Base-by-base conservation (phyloP, 2,888 invertebrate genomes). In the Hypselothyrea guttata region DNA sequence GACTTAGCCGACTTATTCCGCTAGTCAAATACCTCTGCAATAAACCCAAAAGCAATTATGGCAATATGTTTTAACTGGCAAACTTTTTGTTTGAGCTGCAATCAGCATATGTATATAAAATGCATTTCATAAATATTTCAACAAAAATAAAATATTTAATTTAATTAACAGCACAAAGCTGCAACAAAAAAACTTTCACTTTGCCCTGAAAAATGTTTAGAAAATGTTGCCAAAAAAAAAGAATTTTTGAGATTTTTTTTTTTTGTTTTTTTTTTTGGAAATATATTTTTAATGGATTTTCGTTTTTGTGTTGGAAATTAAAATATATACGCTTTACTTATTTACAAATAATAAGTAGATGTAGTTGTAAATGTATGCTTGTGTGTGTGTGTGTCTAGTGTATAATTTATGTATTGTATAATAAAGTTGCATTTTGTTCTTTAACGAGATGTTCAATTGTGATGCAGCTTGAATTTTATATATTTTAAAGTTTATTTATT, bases 281-380 rank as follows among this genome's bases (percentile, higher is more conserved):
- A 77, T 77, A 81, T 77, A 77, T 74, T 71, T 77, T 81, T 62
- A 81, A 84, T 76, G 70, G 77, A 53, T 77, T 81, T 71, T 72
- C 57, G 69, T 70, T 68, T 75, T 79, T 40, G 58, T 59, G 60
- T 58, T 77, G 51, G 58, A 84, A 79, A 84, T 84, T 59, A 84
- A 73, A 78, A 78, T 59, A 51, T 56, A 46, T 58, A 61, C 70
- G 70, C 68, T 70, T 73, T 60, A 75, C 84, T 81, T 82, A 81
- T 84, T 81, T 81, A 81, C 84, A 81, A 84, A 82, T 82, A 81
- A 81, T 84, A 81, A 81, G 84, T 81, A 82, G 66, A 67, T 69
- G 78, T 78, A 64, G 41, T 22, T 22, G 31, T 68, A 48, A 60
- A 47, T 60, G 28, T 56, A 40, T 75, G 42, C 22, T 22, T 60